These are phyloP conservation scores for Sepiola atlantica DNA, from an alignment of 2,888 invertebrate genomes.

Conservation along the genomic window DNA sequence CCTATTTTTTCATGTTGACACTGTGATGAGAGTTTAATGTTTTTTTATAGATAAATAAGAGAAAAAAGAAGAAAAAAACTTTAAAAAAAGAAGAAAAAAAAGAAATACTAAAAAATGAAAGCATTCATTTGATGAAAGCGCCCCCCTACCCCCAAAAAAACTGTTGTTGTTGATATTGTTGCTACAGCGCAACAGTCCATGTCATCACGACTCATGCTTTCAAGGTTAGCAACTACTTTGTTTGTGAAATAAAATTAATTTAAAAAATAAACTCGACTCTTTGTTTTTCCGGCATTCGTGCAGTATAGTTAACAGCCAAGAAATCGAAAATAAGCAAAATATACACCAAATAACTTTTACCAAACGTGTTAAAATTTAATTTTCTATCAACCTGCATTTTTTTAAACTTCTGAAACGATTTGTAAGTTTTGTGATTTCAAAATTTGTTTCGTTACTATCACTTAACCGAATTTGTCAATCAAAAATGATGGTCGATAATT, in stretches of 20 bases:
- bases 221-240: slow-evolving; percentile 20
- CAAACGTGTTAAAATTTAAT: too few relatives aligned
- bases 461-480: too few relatives aligned
- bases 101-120: neutral
- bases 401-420: too few relatives aligned
- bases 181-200: neutral
- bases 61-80: neutral
- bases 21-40: neutral
- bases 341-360: too few relatives aligned
- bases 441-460: too few relatives aligned
- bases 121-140: slow-evolving; percentile 8
- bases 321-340: too few relatives aligned
- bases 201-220: slow-evolving; percentile 14
- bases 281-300: neutral
- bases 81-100: too few relatives aligned
- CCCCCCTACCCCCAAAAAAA: neutral
- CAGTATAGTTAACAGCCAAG: too few relatives aligned
- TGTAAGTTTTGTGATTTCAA: too few relatives aligned
- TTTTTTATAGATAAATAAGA: neutral
- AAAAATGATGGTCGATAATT: too few relatives aligned
- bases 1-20: slow-evolving; percentile 32
- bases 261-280: neutral
- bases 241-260: neutral
- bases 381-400: too few relatives aligned
- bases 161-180: slow-evolving; percentile 21